Percentiles rank a stretch among this genome's conserved stretches.
phyloP scores from a whole-genome alignment of 2,797 vertebrate species.

The Cheracebus regulus region DNA sequence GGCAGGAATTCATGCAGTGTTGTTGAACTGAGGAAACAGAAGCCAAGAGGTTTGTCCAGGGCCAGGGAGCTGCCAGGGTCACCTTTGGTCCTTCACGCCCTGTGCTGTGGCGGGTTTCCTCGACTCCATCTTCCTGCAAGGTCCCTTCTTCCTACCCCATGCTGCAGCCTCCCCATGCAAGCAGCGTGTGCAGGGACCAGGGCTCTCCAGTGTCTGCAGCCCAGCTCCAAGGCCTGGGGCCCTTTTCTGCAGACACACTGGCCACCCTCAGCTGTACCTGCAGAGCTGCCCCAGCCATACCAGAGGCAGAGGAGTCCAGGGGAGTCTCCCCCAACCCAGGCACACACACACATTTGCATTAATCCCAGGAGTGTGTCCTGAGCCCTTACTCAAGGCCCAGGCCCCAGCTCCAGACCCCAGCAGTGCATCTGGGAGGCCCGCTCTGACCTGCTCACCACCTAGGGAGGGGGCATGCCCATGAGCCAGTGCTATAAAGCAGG shows the following conservation, averaged over 20 bases:
- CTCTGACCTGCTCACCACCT: rapidly evolving
- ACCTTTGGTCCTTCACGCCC: neutral
- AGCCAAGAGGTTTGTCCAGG: neutral
- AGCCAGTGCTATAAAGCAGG: no score
- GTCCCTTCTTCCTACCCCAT: rapidly evolving
- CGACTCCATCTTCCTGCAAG: rapidly evolving
- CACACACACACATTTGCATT: rapidly evolving
- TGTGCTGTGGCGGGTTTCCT: neutral
- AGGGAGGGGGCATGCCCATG: rapidly evolving
- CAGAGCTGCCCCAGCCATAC: neutral
- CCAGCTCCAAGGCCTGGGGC: neutral
- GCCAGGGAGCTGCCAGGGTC: neutral
- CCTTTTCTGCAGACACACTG: neutral
- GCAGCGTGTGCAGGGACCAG: no score
- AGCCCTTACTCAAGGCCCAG: neutral
- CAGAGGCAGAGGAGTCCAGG: neutral
- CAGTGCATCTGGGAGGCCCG: rapidly evolving
- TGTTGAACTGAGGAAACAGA: neutral
- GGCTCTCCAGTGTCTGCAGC: neutral
- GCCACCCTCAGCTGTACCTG: neutral
- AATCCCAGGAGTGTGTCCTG: neutral
- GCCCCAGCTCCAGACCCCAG: neutral
- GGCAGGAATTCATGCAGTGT: neutral
- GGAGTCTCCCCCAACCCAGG: neutral
- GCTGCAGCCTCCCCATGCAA: neutral